phyloP scores from a whole-genome alignment of 2,113 vertebrate genomes.

The Tachysurus fulvidraco region DNA sequence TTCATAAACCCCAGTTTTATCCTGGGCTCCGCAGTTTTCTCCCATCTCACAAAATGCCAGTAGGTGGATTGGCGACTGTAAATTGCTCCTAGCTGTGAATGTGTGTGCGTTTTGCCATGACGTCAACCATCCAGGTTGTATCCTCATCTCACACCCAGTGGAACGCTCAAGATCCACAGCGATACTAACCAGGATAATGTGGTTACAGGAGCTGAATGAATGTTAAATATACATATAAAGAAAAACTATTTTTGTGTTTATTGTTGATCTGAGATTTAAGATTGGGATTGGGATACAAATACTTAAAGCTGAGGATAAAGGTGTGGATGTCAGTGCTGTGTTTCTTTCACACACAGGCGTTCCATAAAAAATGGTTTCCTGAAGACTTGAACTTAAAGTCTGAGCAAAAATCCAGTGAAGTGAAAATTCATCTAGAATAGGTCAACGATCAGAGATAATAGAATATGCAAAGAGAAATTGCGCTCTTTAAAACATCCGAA shows the following conservation, averaged over 20 bases:
- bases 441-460: constrained; percentile 14
- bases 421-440: constrained; percentile 13
- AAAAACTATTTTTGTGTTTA: not conserved
- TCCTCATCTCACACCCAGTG: too few species aligned
- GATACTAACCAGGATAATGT: too few species aligned
- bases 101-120: not conserved
- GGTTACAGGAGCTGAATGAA: too few species aligned
- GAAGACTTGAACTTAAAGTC: not conserved
- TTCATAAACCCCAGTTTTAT: not conserved
- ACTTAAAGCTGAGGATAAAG: not conserved
- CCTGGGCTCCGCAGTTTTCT: not conserved
- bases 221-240: too few species aligned
- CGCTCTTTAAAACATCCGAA: not conserved
- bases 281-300: not conserved
- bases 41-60: not conserved
- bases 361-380: constrained; percentile 5
- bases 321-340: not conserved
- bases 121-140: too few species aligned
- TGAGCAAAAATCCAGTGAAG: not conserved
- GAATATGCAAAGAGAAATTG: constrained; percentile 19
- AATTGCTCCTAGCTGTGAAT: not conserved
- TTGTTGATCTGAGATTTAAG: not conserved
- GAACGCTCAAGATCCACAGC: too few species aligned
- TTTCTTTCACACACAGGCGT: constrained; percentile 10
- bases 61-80: not conserved